phyloP scores from a whole-genome alignment of 2,888 invertebrate genomes.

The Lasioglossum morio region DNA sequence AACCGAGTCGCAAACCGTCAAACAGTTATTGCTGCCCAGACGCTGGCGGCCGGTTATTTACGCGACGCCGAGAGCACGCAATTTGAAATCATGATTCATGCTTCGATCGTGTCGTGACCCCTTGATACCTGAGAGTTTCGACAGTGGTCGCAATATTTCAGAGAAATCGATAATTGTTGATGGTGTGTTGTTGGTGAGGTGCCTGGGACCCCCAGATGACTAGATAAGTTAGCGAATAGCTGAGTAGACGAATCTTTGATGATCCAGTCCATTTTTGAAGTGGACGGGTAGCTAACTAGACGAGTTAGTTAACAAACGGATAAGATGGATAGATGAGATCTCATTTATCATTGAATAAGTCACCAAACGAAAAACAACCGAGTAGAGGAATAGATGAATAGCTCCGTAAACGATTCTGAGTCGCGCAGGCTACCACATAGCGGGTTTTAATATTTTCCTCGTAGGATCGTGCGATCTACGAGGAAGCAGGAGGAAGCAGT shows the following conservation, averaged over 20 bases:
- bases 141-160: not conserved
- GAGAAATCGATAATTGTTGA: not conserved
- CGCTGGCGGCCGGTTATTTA: constrained; percentile 2
- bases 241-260: too few species aligned
- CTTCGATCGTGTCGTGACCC: not conserved
- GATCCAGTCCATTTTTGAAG: too few species aligned
- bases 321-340: too few species aligned
- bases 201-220: too few species aligned
- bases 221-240: too few species aligned
- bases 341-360: not conserved
- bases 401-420: not conserved
- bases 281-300: too few species aligned
- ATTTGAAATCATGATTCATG: not conserved
- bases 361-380: not conserved
- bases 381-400: not conserved
- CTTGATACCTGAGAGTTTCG: not conserved
- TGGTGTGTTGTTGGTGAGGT: not conserved
- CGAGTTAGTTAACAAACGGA: too few species aligned
- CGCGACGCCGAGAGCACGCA: not conserved
- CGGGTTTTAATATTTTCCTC: constrained; percentile 24
- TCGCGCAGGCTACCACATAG: not conserved
- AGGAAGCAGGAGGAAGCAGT: constrained; percentile 18
- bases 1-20: not conserved
- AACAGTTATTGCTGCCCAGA: constrained; percentile 8
- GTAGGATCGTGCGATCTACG: constrained; percentile 59